These are phyloP conservation scores for Thamnophis elegans DNA, from an alignment of 2,797 vertebrate genomes.

Conservation along the genomic window DNA sequence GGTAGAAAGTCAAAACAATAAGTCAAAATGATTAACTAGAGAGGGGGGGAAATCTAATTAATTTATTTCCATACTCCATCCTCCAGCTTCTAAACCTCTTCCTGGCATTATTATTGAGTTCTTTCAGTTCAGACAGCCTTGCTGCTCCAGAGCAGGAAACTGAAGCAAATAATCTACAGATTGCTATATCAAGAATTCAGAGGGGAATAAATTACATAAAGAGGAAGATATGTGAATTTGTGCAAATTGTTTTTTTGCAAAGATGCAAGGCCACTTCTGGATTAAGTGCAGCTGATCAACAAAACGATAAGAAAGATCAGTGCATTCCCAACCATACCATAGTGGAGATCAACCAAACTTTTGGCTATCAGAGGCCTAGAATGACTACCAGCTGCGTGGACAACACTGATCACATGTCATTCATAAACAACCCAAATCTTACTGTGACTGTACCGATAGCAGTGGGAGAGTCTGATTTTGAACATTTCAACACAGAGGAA, in stretches of 20 bases:
- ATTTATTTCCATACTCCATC: background rate
- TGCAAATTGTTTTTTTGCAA: slow-evolving; percentile 72
- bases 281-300: slow-evolving; percentile 72
- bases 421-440: slow-evolving; percentile 86
- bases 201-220: slow-evolving; percentile 78
- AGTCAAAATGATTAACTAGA: background rate
- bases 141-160: slow-evolving; percentile 81
- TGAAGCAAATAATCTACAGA: slow-evolving; percentile 89
- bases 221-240: slow-evolving; percentile 70
- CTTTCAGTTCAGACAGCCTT: slow-evolving; percentile 95
- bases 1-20: background rate
- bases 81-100: slow-evolving; percentile 92
- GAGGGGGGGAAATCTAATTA: background rate
- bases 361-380: slow-evolving; percentile 71
- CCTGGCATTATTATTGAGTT: slow-evolving; percentile 93
- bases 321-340: slow-evolving; percentile 76
- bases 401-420: slow-evolving; percentile 78
- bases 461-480: slow-evolving; percentile 92
- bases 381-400: slow-evolving; percentile 75
- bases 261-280: slow-evolving; percentile 67
- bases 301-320: slow-evolving; percentile 73
- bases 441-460: slow-evolving; percentile 93
- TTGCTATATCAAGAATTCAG: slow-evolving; percentile 86
- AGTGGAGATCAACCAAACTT: slow-evolving; percentile 81
- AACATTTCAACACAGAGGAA: slow-evolving; percentile 90